Evolutionary conservation across 2,888 invertebrate species (phyloP), one percentile per base, ranked within the genome.

Genomic region (Lymantria monacha): DNA sequence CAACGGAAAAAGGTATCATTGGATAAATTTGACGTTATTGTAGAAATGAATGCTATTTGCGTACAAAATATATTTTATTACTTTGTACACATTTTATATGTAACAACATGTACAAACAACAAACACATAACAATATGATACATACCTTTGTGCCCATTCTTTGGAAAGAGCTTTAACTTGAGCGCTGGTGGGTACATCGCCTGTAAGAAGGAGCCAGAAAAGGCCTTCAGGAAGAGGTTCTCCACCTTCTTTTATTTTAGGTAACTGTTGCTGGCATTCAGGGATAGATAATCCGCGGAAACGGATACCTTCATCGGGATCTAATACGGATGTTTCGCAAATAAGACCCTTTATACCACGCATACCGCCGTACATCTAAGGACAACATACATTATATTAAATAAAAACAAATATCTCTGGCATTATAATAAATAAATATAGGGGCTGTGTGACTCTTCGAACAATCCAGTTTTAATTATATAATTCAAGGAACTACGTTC

Each of bases 261-360:
- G 96, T 51, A 96, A 88, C 59, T 93, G 78, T 67, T 95, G 91
- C 78, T 95, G 95, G 85, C 95, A 95, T 76, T 96, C 95, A 10
- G 96, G 95, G 76, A 98, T 98, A 47, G 97, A 97, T 74, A 96
- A 94, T 33, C 98, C 98, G 53, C 98, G 95, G 93, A 98, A 99
- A 59, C 97, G 92, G 85, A 99, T 98, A 61, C 98, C 98, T 85
- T 98, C 98, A 59, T 98, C 98, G 0, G 98, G 94, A 81, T 99
- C 98, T 65, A 98, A 91, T 31, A 98, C 97, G 11, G 98, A 98
- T 0, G 98, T 98, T 85, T 98, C 98, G 88, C 97, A 97, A 1
- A 98, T 97, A 55, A 99, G 91, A 61, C 97, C 98, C 83, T 97
- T 97, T 90, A 98, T 98, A 37, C 98, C 97, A 75, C 98, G 93